These are phyloP conservation scores for Recurvirostra avosetta DNA, from an alignment of 2,113 vertebrate genomes.

Conservation along the genomic window DNA sequence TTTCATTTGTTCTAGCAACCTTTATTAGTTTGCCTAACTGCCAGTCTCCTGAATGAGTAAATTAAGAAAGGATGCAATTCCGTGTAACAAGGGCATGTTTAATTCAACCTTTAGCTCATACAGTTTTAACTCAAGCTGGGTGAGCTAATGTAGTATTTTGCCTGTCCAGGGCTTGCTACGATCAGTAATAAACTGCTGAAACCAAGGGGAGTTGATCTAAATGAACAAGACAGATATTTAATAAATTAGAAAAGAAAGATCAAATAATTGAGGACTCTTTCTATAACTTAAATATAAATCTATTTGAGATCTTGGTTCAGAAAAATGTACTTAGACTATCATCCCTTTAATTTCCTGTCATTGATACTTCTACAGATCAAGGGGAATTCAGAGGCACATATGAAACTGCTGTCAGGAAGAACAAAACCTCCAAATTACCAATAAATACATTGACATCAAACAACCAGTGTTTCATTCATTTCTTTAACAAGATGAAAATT, in stretches of 20 bases:
- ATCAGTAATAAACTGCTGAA: background rate
- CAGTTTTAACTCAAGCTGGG: background rate
- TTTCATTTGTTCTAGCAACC: background rate
- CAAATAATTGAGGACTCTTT: background rate
- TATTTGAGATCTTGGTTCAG: background rate
- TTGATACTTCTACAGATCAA: background rate
- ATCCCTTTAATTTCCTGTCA: background rate
- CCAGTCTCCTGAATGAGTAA: background rate
- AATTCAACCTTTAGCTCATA: background rate
- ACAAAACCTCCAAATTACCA: background rate
- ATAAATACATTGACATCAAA: background rate
- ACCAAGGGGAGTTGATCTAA: background rate
- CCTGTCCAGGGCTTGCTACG: background rate
- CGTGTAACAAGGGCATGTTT: background rate
- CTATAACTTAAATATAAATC: background rate
- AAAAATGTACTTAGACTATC: background rate
- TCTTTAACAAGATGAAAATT: background rate
- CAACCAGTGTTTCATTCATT: background rate
- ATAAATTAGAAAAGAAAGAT: background rate
- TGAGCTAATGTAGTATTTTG: background rate
- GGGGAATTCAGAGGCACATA: background rate
- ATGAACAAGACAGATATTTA: background rate
- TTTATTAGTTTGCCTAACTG: background rate
- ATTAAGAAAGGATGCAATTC: background rate
- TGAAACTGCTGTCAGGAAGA: background rate